Base-by-base conservation (phyloP, 2,797 vertebrate species). In the Oophaga sylvatica region DNA sequence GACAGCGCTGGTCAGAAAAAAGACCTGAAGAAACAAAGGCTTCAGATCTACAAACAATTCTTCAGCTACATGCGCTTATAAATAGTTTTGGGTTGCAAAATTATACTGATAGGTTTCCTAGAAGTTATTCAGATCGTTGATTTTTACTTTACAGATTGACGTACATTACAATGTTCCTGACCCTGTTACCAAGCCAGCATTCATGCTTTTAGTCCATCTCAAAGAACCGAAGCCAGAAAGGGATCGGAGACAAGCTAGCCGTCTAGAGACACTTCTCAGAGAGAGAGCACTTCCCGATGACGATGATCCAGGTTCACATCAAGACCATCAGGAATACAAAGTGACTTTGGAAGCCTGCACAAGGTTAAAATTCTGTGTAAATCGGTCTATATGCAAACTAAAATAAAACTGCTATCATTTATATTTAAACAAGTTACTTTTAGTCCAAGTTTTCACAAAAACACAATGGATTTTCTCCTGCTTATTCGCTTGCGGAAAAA, bases 91-190 rank as follows among this genome's bases (percentile, higher is more conserved):
- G 48, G 48, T 7, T 53, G 48, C 1, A 5, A 53, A 53, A 53
- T 53, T 5, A 53, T 53, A 11, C 48, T 8, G 48, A 53, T 53
- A 53, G 48, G 10, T 8, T 53, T 59, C 41, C 4, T 48, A n/a
- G 67, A n/a, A 20, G 15, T 81, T 71, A 71, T 56, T 1, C 29
- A 56, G 12, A 29, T 13, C 1, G 11, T 26, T 81, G 22, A 26
- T 26, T 53, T 9, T 35, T 35, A 20, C 45, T 22, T 79, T 63
- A 53, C 75, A 89, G 97, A 97, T 97, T 0, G 97, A 97, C 29
- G 97, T 99, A 85, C 96, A 96, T 15, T 99, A 98, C 94, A 97
- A 98, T 0, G 95, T 98, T 0, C 97, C 97, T 0, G 97, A 99
- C 87, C 97, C 97, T 0, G 94, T 97, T 60, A 94, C 96, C 89